Evolutionary conservation across 2,113 vertebrate genomes (phyloP).

Genomic region (Coryphaenoides rupestris): DNA sequence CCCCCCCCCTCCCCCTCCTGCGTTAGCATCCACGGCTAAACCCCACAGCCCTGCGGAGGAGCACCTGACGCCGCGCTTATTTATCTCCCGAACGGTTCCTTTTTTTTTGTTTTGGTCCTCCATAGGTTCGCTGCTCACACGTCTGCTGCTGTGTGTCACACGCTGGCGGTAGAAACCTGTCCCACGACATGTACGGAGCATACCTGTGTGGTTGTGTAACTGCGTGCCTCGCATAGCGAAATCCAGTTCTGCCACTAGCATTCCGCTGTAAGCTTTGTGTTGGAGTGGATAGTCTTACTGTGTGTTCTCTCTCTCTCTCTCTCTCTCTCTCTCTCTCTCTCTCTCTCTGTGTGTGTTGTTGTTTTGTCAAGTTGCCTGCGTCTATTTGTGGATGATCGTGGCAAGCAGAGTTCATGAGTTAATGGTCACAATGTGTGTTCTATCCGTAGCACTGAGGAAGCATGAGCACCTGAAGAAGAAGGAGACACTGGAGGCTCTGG

Average conservation of each 20-base stretch:
- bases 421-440: neutral
- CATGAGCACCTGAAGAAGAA: slow-evolving; percentile 53
- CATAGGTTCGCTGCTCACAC: neutral
- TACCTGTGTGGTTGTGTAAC: neutral
- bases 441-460: slow-evolving; percentile 15
- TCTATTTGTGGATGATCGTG: slow-evolving; percentile 39
- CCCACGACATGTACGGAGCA: neutral
- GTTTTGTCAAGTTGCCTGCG: slow-evolving; percentile 8
- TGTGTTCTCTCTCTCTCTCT: too few species aligned
- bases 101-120: too few species aligned
- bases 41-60: slow-evolving; percentile 8
- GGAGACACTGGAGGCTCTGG: slow-evolving; percentile 12
- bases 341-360: too few species aligned
- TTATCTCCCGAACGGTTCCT: neutral
- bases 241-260: neutral
- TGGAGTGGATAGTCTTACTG: too few species aligned
- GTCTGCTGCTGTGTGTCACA: neutral
- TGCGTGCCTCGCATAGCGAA: neutral
- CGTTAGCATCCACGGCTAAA: slow-evolving; percentile 45
- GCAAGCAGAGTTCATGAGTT: neutral
- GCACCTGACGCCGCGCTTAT: neutral
- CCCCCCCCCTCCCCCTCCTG: neutral
- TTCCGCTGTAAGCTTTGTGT: slow-evolving; percentile 3
- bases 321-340: too few species aligned
- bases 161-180: neutral